phyloP scores from a whole-genome alignment of 2,797 vertebrate genomes.

The Orientallactaga sibirica region DNA sequence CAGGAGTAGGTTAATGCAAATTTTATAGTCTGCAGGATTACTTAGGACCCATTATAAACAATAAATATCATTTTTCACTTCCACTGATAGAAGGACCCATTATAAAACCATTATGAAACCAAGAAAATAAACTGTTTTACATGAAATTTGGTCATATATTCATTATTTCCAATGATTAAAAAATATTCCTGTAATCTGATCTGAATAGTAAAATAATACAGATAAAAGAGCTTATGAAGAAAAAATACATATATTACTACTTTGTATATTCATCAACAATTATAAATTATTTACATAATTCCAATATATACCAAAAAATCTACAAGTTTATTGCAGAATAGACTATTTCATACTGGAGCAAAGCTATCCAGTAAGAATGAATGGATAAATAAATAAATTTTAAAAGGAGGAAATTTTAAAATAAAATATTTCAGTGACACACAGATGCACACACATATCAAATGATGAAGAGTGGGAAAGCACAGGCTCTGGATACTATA shows the following conservation, averaged over 20 bases:
- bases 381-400: constrained; percentile 29
- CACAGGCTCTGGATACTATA: background rate
- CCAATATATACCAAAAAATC: background rate
- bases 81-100: background rate
- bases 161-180: background rate
- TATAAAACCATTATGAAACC: constrained; percentile 26
- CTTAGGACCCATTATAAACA: background rate
- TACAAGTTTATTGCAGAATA: constrained; percentile 2
- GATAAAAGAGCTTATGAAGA: background rate
- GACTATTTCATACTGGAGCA: background rate
- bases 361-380: background rate
- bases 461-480: background rate
- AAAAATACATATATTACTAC: background rate
- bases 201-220: background rate
- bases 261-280: constrained; percentile 32
- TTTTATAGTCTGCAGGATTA: background rate
- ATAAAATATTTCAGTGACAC: background rate
- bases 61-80: constrained; percentile 18
- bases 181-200: background rate
- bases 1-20: background rate
- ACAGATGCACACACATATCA: background rate
- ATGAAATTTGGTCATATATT: background rate
- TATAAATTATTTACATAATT: background rate
- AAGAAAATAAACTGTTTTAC: background rate
- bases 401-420: constrained; percentile 3